Percentiles rank a stretch among this genome's conserved stretches.
These are phyloP conservation scores for Crioceris asparagi DNA, from an alignment of 2,888 invertebrate genomes.

Conservation along the genomic window DNA sequence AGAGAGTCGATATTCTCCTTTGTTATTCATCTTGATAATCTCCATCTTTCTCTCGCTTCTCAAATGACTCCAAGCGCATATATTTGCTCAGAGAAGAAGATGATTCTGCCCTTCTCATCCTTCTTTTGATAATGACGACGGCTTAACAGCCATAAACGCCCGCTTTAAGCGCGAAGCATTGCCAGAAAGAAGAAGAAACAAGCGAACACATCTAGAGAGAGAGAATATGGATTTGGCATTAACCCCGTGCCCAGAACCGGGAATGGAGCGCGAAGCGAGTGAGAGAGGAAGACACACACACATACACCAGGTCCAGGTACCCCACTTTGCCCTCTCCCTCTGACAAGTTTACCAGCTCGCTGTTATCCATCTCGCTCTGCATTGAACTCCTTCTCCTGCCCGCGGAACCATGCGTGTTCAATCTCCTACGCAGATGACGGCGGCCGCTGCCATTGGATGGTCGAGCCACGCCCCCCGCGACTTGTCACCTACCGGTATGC, in stretches of 20 bases:
- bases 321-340: neutral
- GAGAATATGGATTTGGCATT: conserved; percentile 27
- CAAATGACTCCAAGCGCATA: conserved; percentile 1
- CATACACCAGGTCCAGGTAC: too few relatives aligned
- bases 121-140: conserved; percentile 21
- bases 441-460: conserved; percentile 29
- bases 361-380: neutral
- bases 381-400: too few relatives aligned
- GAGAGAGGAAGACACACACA: conserved; percentile 20
- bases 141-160: conserved; percentile 23
- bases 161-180: too few relatives aligned
- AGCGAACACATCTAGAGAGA: conserved; percentile 16
- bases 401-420: conserved; percentile 37
- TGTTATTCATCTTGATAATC: conserved; percentile 6
- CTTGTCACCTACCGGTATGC: conserved; percentile 43
- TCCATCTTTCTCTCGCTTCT: conserved; percentile 12
- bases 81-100: too few relatives aligned
- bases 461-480: conserved; percentile 35
- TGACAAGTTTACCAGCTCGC: neutral
- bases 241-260: conserved; percentile 20
- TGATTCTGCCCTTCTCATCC: too few relatives aligned
- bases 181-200: too few relatives aligned
- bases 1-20: too few relatives aligned
- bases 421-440: conserved; percentile 32
- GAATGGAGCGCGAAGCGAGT: conserved; percentile 24